Percentiles rank a stretch among this genome's conserved stretches.
Evolutionary conservation across 2,797 vertebrate species (phyloP).

Genomic region (Schizopygopsis pylzovi): DNA sequence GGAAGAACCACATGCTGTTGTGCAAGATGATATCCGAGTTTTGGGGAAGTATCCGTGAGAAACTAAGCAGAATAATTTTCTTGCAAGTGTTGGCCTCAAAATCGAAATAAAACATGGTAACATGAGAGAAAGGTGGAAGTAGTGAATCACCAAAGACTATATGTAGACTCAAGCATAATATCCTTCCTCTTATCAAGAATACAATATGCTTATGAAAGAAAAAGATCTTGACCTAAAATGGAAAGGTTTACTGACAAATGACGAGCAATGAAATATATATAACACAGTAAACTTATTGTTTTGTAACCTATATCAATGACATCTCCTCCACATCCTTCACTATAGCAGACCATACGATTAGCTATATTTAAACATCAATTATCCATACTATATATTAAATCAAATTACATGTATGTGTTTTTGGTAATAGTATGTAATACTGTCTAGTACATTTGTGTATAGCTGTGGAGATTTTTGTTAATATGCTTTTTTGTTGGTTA

Average conservation of each 20-base stretch:
- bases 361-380: not conserved
- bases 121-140: not conserved
- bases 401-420: conserved; percentile 23
- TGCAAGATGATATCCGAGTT: not conserved
- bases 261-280: not conserved
- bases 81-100: not conserved
- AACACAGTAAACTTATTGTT: not conserved
- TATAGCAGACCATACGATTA: not conserved
- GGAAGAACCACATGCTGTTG: not conserved
- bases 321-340: not conserved
- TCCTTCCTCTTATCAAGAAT: conserved; percentile 34
- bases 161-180: not conserved
- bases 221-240: conserved; percentile 3
- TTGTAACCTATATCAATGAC: not conserved
- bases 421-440: not conserved
- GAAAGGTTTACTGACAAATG: not conserved
- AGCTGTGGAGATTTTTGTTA: not conserved
- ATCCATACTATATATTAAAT: not conserved
- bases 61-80: not conserved
- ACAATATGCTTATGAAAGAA: not conserved
- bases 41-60: not conserved
- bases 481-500: not conserved
- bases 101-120: not conserved
- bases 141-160: not conserved
- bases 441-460: not conserved